Evolutionary conservation across 2,113 vertebrate species (phyloP), one percentile per base, ranked within the genome.

Genomic region (Sphaerodactylus townsendi): DNA sequence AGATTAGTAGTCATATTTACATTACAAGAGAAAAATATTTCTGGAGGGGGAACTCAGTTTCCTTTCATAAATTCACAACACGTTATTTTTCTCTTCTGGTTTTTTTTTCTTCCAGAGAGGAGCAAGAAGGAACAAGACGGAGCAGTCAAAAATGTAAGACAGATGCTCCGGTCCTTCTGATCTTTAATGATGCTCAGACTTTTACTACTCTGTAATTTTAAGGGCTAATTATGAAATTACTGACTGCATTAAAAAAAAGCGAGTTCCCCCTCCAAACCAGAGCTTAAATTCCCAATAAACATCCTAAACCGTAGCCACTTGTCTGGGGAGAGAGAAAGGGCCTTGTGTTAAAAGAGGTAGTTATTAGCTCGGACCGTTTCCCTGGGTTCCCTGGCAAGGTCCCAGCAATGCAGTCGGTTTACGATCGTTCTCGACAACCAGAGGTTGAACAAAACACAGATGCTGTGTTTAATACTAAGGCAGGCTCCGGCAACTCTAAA

Each of bases 171-270:
- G 79, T 2, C 41, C 14, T 82, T 86, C 74, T 56, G 82, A 93
- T 91, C 82, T 88, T 89, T 90, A 89, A 86, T n/a, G 81, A 86
- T 87, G 79, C 79, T 81, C 25, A 0, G 87, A 80, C 91, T 92
- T 90, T 91, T 86, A 87, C 84, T 92, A 88, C 85, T 79, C 88
- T 92, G 81, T 91, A 92, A 95, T 94, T 95, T 95, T 91, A 92
- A 91, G 81, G 87, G 79, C 92, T 92, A 93, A 94, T 94, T 93
- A 93, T 82, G 74, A 94, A 94, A 94, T 94, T 91, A 92, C 83
- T 70, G 78, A 78, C 91, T 92, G 72, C 0, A 0, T 83, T 89
- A 46, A 86, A 62, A 37, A 56, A 56, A 56, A 56, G 19, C 1
- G 19, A 1, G 92, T 28, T 4, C 59, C 75, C 84, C 78, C 78